Base-by-base conservation (phyloP, 2,113 vertebrate genomes). In the Dasyprocta punctata region DNA sequence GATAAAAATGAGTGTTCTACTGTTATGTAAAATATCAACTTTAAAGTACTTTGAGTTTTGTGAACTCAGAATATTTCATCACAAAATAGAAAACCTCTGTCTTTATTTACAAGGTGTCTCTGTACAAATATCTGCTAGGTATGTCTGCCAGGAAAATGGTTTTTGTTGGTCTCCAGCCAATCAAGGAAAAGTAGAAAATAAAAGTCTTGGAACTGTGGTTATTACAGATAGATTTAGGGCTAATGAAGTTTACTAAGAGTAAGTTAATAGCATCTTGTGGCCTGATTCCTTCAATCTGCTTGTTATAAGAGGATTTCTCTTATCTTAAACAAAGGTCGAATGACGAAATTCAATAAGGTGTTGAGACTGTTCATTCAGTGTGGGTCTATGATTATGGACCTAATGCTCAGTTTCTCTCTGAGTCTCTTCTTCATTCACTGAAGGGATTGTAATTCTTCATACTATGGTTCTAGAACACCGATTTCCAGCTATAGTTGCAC, bases 391-490 rank as follows among this genome's bases (percentile, higher is more conserved):
- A 67, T 75, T 80, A 52, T 73, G 13, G 38, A 71, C 38, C 10
- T 1, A 60, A 54, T 82, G n/a, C 14, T 73, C 63, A 17, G 28
- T 41, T 96, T 94, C 28, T 95, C 44, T 91, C 67, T 91, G 60
- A 86, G 33, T 78, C 73, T 61, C 33, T 38, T 14, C 60, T 84
- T 80, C 63, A 13, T 65, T 65, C 69, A 54, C 88, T 89, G 82
- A 89, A 92, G 86, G 17, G 12, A 90, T 41, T 77, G 20, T 10
- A 81, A 87, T 94, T 90, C 67, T 5, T 93, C 41, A 84, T 4
- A 61, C 33, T n/a, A 11, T 84, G 69, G 83, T 90, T 97, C 73
- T 90, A 97, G 75, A 96, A 97, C 75, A 93, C 47, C 84, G 38
- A 86, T 73, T 97, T n/a, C 24, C 73, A 96, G 61, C 47, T 67